Evolutionary conservation across 2,113 vertebrate genomes (phyloP).

Genomic region (Psettodes erumei): DNA sequence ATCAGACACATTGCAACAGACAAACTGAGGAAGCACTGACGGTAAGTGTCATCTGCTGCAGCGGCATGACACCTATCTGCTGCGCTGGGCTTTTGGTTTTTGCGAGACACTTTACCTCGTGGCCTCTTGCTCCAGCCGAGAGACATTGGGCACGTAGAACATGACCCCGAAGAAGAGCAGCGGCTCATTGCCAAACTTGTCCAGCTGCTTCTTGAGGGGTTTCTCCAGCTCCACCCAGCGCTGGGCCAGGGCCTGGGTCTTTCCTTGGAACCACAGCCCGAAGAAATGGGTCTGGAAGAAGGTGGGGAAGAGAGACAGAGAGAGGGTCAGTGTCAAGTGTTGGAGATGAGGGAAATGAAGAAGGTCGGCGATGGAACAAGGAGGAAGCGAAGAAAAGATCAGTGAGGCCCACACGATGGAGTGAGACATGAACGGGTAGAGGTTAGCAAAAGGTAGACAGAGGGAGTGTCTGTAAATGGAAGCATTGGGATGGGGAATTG

Average conservation of each 20-base stretch:
- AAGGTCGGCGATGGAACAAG: background rate
- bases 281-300: conserved; percentile 91
- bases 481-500: background rate
- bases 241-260: conserved; percentile 90
- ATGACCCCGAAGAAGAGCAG: conserved; percentile 97
- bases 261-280: conserved; percentile 95
- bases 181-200: conserved; percentile 96
- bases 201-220: conserved; percentile 97
- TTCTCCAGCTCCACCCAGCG: conserved; percentile 99
- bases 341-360: too few relatives aligned
- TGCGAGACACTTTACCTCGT: conserved; percentile 86
- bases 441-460: background rate
- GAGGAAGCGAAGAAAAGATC: conserved; percentile 22
- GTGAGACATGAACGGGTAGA: background rate
- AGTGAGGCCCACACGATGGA: conserved; percentile 12
- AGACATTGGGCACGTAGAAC: conserved; percentile 96
- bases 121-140: conserved; percentile 91
- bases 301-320: conserved; percentile 41
- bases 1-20: background rate
- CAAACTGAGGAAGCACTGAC: background rate
- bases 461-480: conserved; percentile 35
- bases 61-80: background rate
- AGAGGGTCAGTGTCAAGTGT: conserved; percentile 16
- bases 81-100: background rate
- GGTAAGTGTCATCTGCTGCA: background rate